A percentile compares a stretch with the other conserved stretches of the same genome.
Evolutionary conservation across 2,113 vertebrate genomes (phyloP).

Genomic region (Onychorhynchus coronatus): DNA sequence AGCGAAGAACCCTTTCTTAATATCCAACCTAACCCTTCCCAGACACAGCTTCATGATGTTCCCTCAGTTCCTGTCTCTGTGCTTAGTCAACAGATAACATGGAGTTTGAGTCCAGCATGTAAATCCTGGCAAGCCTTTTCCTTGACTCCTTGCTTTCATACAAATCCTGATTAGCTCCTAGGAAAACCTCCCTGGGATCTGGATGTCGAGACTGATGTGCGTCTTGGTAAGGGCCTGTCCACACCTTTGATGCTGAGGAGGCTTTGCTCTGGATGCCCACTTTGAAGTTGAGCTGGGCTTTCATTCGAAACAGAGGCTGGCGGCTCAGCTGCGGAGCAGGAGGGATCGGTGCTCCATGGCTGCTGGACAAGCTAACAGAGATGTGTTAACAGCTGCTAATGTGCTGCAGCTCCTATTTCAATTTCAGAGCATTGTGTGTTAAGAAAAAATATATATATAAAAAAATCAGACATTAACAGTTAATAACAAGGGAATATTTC

Average conservation of each 20-base stretch:
- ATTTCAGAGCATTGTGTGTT: neutral
- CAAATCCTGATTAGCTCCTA: neutral
- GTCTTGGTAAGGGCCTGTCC: constrained; percentile 13
- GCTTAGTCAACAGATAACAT: neutral
- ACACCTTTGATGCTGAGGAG: neutral
- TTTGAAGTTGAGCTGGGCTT: constrained; percentile 27
- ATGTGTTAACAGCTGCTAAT: constrained; percentile 61
- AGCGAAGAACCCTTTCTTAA: neutral
- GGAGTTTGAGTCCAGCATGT: neutral
- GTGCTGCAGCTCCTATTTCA: neutral
- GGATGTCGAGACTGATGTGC: neutral
- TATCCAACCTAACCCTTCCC: neutral
- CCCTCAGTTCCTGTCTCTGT: neutral
- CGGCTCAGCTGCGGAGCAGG: neutral
- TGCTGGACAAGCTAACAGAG: constrained; percentile 22
- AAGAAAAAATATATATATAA: neutral
- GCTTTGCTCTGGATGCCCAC: neutral
- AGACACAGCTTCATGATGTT: neutral
- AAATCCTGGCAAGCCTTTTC: neutral
- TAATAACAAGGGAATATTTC: constrained; percentile 41
- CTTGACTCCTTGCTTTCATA: neutral
- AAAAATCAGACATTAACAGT: neutral
- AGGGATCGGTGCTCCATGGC: neutral
- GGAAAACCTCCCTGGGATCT: neutral
- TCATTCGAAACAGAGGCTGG: constrained; percentile 43